Evolutionary conservation across 2,888 invertebrate species (phyloP), one percentile per base, ranked within the genome.

Genomic region (Drosophila maculinotata): DNA sequence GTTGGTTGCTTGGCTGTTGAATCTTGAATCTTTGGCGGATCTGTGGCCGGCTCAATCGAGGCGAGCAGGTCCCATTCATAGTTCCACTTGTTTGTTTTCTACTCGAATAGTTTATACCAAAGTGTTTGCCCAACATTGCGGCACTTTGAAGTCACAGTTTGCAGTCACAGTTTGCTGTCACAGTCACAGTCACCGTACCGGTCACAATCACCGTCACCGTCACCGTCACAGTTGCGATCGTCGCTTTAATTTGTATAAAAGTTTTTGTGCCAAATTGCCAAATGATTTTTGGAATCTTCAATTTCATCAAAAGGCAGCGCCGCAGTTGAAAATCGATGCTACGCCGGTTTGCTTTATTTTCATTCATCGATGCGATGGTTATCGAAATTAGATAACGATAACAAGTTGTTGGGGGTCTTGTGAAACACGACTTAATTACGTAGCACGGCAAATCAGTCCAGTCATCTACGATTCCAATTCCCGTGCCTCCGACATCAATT

Each of bases 371-470:
- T 64, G 63, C 31, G 73, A 77, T 75, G 33, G 62, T 25, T 62
- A 59, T 59, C 86, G 53, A 85, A 89, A 89, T 90, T 87, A 87
- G 73, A 73, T 73, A 73, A 76, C 66, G 90, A 90, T 90, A 90
- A 88, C 90, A 89, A 78, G 63, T 73, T 90, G 91, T 90, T 79
- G 76, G 81, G 83, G 75, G 76, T 56, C 79, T 82, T 90, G 91
- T 90, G 90, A 90, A 87, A 91, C 91, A 91, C 82, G 90, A 87
- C 86, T 88, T 90, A 90, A 91, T 91, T 90, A 91, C 82, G 76
- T 51, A 26, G 15, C 59, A 45, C 33, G 41, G 20, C 26, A 26
- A 28, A 10, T 6, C 63, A 48, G 3, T 1, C 28, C n/a, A n/a
- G n/a, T n/a, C n/a, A n/a, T n/a, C n/a, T 3, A 20, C 12, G 31